Percentiles rank a stretch among this genome's conserved stretches.
Conservation (phyloP, 2,797 vertebrate genomes). For the Molossus alvarezi region DNA sequence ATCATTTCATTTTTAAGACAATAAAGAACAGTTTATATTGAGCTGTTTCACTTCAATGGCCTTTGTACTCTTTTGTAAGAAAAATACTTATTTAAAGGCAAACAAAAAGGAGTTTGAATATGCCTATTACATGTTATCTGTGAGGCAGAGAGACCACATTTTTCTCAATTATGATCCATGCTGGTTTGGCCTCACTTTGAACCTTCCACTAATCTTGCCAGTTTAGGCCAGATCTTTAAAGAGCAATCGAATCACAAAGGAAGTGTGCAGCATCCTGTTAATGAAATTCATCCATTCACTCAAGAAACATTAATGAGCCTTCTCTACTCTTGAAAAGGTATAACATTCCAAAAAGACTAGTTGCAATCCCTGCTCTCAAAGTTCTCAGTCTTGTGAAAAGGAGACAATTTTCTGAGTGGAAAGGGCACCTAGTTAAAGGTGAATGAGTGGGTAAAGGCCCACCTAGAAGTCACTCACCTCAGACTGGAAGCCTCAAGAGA, state of each 20-base stretch:
- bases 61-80: not conserved
- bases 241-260: slow-evolving; percentile 68
- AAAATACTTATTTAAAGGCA: slow-evolving; percentile 61
- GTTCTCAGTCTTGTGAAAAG: not conserved
- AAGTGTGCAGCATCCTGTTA: slow-evolving; percentile 18
- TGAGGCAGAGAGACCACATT: not conserved
- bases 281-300: slow-evolving; percentile 70
- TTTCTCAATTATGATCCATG: slow-evolving; percentile 17
- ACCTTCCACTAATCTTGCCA: slow-evolving; percentile 61
- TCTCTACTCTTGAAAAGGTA: slow-evolving; percentile 37
- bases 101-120: not conserved
- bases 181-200: slow-evolving; percentile 56
- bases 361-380: not conserved
- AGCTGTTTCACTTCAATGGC: not conserved
- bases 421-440: not conserved
- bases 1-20: slow-evolving; percentile 46
- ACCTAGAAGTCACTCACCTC: not conserved
- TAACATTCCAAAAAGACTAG: not conserved
- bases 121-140: not conserved
- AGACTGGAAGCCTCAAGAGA: not conserved
- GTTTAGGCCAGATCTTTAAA: slow-evolving; percentile 57
- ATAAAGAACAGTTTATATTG: not conserved
- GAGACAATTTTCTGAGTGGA: not conserved
- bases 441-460: not conserved
- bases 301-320: slow-evolving; percentile 59